These are phyloP conservation scores for Patella caerulea DNA, from an alignment of 2,888 invertebrate genomes.

Conservation along the genomic window DNA sequence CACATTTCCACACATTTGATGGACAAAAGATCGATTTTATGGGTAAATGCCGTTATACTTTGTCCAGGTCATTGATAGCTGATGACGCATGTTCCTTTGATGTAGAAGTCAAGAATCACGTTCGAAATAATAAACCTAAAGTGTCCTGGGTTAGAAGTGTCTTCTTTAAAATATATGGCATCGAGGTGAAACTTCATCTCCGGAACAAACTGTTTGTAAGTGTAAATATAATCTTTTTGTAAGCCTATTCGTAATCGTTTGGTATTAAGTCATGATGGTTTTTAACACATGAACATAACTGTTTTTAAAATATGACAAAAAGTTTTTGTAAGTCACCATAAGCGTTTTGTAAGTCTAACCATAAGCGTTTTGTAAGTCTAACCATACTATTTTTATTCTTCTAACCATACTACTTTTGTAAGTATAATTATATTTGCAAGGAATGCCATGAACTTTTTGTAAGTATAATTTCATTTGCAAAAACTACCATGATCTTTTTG, in stretches of 20 bases:
- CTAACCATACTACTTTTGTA: too few relatives aligned
- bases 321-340: not conserved
- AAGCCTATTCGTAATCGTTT: too few relatives aligned
- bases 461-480: too few relatives aligned
- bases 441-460: too few relatives aligned
- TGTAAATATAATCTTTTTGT: not conserved
- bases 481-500: too few relatives aligned
- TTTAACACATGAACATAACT: not conserved
- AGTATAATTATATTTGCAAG: too few relatives aligned
- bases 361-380: too few relatives aligned
- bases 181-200: slow-evolving; percentile 29
- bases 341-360: too few relatives aligned
- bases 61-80: slow-evolving; percentile 45
- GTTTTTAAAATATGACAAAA: slow-evolving; percentile 13
- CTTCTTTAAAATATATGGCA: slow-evolving; percentile 38
- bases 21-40: slow-evolving; percentile 56
- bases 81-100: slow-evolving; percentile 37
- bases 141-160: slow-evolving; percentile 44
- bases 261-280: too few relatives aligned
- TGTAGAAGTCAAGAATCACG: slow-evolving; percentile 46
- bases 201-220: slow-evolving; percentile 39
- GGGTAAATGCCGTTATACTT: slow-evolving; percentile 64
- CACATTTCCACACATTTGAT: slow-evolving; percentile 66
- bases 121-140: slow-evolving; percentile 37
- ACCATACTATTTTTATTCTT: too few relatives aligned